phyloP scores from a whole-genome alignment of 2,888 invertebrate genomes.

The Amblyjoppa fuscipennis region DNA sequence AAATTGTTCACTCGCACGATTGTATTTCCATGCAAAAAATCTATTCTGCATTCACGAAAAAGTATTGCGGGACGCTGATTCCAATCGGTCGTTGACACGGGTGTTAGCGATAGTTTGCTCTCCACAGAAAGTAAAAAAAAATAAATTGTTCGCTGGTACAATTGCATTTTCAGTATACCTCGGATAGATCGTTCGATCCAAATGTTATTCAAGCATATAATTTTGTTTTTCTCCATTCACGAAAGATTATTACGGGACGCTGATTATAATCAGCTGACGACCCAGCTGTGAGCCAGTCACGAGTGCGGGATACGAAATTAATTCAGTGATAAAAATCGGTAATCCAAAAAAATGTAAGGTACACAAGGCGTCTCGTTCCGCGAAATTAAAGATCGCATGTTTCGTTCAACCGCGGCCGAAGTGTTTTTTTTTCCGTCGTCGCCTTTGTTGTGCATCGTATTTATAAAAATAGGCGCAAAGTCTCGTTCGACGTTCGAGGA shows the following conservation, averaged over 20 bases:
- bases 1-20: too few species aligned
- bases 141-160: too few species aligned
- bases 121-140: too few species aligned
- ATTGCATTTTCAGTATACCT: neutral
- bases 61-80: too few species aligned
- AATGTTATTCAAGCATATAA: neutral
- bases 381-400: neutral
- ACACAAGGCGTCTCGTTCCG: neutral
- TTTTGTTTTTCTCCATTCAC: neutral
- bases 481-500: neutral
- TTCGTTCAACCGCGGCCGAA: neutral
- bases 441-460: neutral
- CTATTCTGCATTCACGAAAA: too few species aligned
- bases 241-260: conserved; percentile 8
- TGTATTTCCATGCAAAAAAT: too few species aligned
- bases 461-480: neutral
- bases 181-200: neutral
- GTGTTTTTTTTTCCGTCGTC: neutral
- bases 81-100: too few species aligned
- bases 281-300: neutral
- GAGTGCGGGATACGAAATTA: conserved; percentile 15
- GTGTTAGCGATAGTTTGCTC: neutral
- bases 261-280: conserved; percentile 8
- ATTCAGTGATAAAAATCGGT: neutral
- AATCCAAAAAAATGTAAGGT: neutral